Percentiles rank a stretch among this genome's conserved stretches.
Conservation (phyloP, 2,113 vertebrate genomes). For the Lepisosteus osseus region DNA sequence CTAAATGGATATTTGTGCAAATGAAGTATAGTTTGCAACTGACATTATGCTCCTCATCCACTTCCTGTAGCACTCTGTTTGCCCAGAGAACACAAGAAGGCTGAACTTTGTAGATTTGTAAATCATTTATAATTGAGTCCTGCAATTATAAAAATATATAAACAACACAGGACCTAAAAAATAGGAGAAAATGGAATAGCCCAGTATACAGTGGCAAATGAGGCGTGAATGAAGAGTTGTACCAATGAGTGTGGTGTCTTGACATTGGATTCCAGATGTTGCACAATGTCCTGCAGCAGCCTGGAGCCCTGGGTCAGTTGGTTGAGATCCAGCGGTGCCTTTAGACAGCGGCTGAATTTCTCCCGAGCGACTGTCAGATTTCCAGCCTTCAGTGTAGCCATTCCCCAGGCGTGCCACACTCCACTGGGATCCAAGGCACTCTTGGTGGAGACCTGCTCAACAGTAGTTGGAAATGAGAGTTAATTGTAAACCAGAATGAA, state of each 20-base stretch:
- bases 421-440: conserved; percentile 85
- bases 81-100: too few species aligned
- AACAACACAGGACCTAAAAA: too few species aligned
- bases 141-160: too few species aligned
- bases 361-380: conserved; percentile 80
- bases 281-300: conserved; percentile 85
- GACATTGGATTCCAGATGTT: conserved; percentile 81
- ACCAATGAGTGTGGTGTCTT: conserved; percentile 70
- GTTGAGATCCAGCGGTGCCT: conserved; percentile 84
- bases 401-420: conserved; percentile 95
- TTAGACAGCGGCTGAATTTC: conserved; percentile 87
- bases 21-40: too few species aligned
- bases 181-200: too few species aligned
- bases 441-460: conserved; percentile 89
- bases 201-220: too few species aligned
- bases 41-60: too few species aligned
- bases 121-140: too few species aligned
- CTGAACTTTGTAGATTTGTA: too few species aligned
- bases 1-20: too few species aligned
- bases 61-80: too few species aligned
- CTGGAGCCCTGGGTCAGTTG: conserved; percentile 78
- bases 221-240: conserved; percentile 6
- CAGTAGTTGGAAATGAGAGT: neutral
- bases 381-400: conserved; percentile 89
- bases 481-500: neutral